Evolutionary conservation across 2,888 invertebrate species (phyloP), one percentile per base, ranked within the genome.

Genomic region (Ophion costatus): DNA sequence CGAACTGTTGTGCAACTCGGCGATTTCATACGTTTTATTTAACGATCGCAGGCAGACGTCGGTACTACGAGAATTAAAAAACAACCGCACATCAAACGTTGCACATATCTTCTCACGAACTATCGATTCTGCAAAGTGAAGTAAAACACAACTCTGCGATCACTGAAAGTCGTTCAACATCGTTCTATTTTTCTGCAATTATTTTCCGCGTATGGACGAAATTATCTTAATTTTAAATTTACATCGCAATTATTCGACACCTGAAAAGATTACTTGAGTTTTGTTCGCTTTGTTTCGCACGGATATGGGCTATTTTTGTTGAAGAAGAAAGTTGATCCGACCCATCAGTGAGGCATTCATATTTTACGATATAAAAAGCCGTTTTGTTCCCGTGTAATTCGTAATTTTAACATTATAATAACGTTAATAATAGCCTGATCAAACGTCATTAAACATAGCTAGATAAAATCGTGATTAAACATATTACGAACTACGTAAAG

Each of bases 111-210:
- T 17, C 24, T 10, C 45, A 3, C 42, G 42, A 61, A 42, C 5
- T 20, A 59, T 71, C 57, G 22, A 9, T 24, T 74, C 22, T 61
- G 10, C 9, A 24, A 20, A 42, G 14, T 45, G 42, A 17, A 61
- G 42, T n/a, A 61, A 57, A 45, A 61, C 7, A 38, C 57, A 14
- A 59, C 45, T 63, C 17, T 74, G 45, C 73, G 22, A 74, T 74
- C 42, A 7, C 22, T 20, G 38, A 56, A 20, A n/a, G 70, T 51
- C n/a, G 24, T 45, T 74, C 73, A 24, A 61, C 33, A 57, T 20
- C 24, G 33, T 20, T 33, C 51, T 33, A 0, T 17, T 29, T 70
- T 56, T 14, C 5, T 2, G 7, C 22, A 6, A 56, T 29, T 63
- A 29, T 63, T 63, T 22, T 64, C 20, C 11, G 33, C 17, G 14